Evolutionary conservation across 2,888 invertebrate genomes (phyloP), one percentile per base, ranked within the genome.

Genomic region (Macrosoma leucophasiata): DNA sequence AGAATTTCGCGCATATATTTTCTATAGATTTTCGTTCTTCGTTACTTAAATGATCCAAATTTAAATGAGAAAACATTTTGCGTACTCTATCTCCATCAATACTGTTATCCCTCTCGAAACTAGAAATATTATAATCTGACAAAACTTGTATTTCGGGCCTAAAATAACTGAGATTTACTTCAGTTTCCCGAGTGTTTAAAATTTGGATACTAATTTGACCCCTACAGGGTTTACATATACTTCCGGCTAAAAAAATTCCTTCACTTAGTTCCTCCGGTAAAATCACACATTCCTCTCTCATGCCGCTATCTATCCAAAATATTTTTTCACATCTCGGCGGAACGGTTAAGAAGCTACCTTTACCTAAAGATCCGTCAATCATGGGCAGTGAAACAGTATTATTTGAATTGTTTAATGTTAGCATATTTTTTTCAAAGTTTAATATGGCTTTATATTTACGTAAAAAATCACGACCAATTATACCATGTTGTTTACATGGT

Each of bases 1-100:
- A 11, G 21, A 31, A 46, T 23, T 47, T 43, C 3, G 34, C 22
- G 30, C 46, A 47, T 5, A 41, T 29, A 9, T 23, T 19, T 30
- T 36, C 24, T 5, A 38, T 40, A 8, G 29, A 13, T 9, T 9
- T 22, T 7, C 19, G 15, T 15, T 41, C 38, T 8, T 29, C 36
- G 4, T 4, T 6, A 28, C 36, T 27, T 18, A 42, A 21, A 29
- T 42, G 31, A 19, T 24, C 10, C 10, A 38, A 29, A 7, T 33
- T 15, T 15, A 41, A 25, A 12, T 11, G 10, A 7, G 22, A 7
- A 10, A 37, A 37, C 22, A 41, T 24, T 6, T 8, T 24, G 18
- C 29, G 32, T 11, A 21, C 34, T 25, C 34, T 23, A 5, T 31
- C 31, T 15, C 25, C 14, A 20, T 19, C 28, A 15, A 17, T 26